Conservation (phyloP, 2,888 invertebrate genomes). For the Dysmachus trigonus region DNA sequence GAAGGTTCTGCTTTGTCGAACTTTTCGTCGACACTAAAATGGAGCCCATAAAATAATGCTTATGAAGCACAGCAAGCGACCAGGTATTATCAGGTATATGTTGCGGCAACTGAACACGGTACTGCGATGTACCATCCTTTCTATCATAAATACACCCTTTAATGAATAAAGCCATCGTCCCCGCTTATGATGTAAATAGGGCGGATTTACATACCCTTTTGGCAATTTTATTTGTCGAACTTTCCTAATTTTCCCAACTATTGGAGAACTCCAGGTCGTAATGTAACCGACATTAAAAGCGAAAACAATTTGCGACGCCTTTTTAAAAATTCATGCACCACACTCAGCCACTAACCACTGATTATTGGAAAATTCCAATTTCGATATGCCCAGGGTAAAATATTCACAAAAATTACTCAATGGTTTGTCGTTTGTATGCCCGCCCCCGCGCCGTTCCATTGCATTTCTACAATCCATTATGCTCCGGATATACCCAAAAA, state of each 20-base stretch:
- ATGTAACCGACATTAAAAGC: neutral
- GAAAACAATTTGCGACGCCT: neutral
- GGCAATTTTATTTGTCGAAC: neutral
- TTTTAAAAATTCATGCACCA: neutral
- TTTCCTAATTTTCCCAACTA: neutral
- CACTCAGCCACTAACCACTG: neutral
- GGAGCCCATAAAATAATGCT: neutral
- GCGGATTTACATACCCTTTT: neutral
- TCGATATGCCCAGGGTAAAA: neutral
- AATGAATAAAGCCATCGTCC: neutral
- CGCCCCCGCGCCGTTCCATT: neutral
- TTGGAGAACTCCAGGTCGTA: neutral
- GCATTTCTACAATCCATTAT: neutral
- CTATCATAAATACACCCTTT: neutral
- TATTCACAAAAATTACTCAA: neutral
- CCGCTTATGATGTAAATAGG: neutral
- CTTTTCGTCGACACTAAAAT: neutral
- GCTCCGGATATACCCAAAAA: neutral
- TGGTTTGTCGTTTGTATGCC: neutral
- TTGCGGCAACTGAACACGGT: neutral
- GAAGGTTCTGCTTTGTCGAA: neutral
- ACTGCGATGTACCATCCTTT: neutral
- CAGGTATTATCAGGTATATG: neutral
- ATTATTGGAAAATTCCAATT: neutral
- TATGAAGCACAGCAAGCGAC: neutral